Evolutionary conservation across 1,140 invertebrate species (phyloP).

Genomic region (Apis laboriosa): DNA sequence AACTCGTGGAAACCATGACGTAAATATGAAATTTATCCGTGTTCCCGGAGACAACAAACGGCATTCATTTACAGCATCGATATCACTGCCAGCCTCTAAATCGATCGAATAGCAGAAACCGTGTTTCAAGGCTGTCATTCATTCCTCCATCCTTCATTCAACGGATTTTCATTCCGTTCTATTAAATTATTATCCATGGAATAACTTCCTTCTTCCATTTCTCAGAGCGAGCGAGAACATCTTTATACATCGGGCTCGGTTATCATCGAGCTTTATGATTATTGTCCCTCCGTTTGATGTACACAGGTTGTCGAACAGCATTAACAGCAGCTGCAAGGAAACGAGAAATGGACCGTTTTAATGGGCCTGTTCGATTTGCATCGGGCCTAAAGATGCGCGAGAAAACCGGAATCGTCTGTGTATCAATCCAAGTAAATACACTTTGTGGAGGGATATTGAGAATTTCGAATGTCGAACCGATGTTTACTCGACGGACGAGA

Average conservation of each 20-base stretch:
- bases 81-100: slow-evolving; percentile 40
- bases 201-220: background rate
- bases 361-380: slow-evolving; percentile 27
- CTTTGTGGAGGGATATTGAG: background rate
- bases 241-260: slow-evolving; percentile 8
- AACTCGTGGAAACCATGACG: slow-evolving; percentile 44
- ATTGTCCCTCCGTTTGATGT: slow-evolving; percentile 46
- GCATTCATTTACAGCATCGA: slow-evolving; percentile 44
- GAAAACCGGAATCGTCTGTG: slow-evolving; percentile 19
- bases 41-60: slow-evolving; percentile 49
- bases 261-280: slow-evolving; percentile 61
- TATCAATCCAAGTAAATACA: slow-evolving; percentile 13
- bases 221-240: background rate
- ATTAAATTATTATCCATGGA: too few species aligned
- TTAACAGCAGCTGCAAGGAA: slow-evolving; percentile 38
- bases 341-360: slow-evolving; percentile 33
- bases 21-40: slow-evolving; percentile 61
- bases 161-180: background rate
- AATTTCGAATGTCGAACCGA: background rate
- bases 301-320: slow-evolving; percentile 56
- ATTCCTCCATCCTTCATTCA: slow-evolving; percentile 45
- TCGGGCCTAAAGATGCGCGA: background rate
- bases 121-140: slow-evolving; percentile 47
- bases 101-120: slow-evolving; percentile 60
- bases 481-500: background rate